Evolutionary conservation across 1,140 invertebrate species (phyloP).

Genomic region (Palaemon carinicauda): DNA sequence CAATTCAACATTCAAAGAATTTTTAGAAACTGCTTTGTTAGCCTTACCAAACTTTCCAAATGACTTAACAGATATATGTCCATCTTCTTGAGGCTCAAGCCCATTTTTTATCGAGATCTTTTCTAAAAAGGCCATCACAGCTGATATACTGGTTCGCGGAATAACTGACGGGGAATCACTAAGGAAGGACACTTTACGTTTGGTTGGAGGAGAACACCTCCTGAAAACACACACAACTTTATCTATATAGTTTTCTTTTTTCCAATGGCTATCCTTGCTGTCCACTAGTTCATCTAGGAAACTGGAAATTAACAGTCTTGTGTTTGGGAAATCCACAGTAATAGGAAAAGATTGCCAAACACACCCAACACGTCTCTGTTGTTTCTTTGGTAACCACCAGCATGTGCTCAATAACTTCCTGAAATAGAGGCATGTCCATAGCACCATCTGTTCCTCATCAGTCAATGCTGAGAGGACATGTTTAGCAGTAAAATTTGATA

Average conservation of each 20-base stretch:
- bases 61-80: too few relatives aligned
- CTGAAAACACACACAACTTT: neutral
- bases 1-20: too few relatives aligned
- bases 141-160: too few relatives aligned
- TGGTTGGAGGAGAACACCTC: neutral
- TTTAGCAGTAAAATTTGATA: neutral
- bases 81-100: too few relatives aligned
- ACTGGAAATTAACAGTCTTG: neutral
- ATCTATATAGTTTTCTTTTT: conserved; percentile 4
- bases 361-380: neutral
- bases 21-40: too few relatives aligned
- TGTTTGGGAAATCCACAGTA: conserved; percentile 13
- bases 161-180: too few relatives aligned
- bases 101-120: too few relatives aligned
- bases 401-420: conserved; percentile 14
- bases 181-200: too few relatives aligned
- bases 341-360: conserved; percentile 17
- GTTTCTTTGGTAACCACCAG: conserved; percentile 43
- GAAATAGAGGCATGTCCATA: conserved; percentile 30
- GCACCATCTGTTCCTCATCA: conserved; percentile 12
- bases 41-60: too few relatives aligned
- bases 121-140: too few relatives aligned
- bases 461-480: neutral
- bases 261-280: neutral
- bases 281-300: conserved; percentile 24